Conservation (phyloP, 1,140 invertebrate genomes). For the Rhopalosiphum padi region DNA sequence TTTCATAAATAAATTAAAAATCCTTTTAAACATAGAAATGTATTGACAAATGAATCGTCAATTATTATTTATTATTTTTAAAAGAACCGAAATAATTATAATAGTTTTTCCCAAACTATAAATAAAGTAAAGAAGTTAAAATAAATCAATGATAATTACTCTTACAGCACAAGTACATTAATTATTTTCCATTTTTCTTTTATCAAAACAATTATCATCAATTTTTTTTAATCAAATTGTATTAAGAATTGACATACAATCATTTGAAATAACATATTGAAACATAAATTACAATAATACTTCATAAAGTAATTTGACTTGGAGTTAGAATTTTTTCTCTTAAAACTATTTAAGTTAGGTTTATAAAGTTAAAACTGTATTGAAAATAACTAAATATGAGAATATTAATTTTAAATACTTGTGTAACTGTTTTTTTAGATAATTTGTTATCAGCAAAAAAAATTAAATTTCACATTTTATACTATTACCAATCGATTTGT, state of each 20-base stretch:
- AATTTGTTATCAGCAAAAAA: not conserved
- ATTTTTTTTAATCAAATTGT: not conserved
- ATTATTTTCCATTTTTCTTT: not conserved
- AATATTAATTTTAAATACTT: not conserved
- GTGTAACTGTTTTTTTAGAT: not conserved
- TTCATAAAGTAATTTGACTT: not conserved
- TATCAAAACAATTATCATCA: not conserved
- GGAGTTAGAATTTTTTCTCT: not conserved
- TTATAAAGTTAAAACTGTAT: not conserved
- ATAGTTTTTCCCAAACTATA: not conserved
- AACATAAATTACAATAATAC: not conserved
- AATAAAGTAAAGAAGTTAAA: too few species aligned
- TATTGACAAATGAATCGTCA: not conserved
- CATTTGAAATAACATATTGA: not conserved
- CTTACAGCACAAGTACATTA: not conserved
- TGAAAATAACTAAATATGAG: not conserved
- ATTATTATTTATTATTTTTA: conserved; percentile 16
- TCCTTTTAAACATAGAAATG: not conserved
- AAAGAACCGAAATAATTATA: not conserved
- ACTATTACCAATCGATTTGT: not conserved
- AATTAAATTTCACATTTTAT: not conserved
- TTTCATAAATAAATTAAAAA: not conserved
- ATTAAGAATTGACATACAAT: not conserved
- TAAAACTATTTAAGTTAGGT: not conserved
- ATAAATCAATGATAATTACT: not conserved